Evolutionary conservation across 2,113 vertebrate genomes (phyloP).

Genomic region (Pomatostomus ruficeps): DNA sequence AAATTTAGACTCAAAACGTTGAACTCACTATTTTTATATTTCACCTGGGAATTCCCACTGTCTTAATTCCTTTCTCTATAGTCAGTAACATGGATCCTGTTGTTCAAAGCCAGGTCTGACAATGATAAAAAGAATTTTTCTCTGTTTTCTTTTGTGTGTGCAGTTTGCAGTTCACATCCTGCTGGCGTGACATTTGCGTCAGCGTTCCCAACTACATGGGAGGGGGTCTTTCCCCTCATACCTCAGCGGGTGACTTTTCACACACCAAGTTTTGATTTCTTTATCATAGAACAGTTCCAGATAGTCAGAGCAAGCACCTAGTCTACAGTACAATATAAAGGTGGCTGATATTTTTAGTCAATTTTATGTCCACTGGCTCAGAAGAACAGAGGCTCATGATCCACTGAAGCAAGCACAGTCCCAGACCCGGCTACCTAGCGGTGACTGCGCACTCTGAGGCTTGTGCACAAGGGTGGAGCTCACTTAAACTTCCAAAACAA

Average conservation of each 20-base stretch:
- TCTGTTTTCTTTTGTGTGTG: background rate
- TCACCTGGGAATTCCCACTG: background rate
- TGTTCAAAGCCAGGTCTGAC: background rate
- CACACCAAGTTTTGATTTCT: background rate
- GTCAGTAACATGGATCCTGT: background rate
- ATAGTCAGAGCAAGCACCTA: background rate
- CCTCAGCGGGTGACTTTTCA: background rate
- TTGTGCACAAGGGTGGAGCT: background rate
- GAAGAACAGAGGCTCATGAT: background rate
- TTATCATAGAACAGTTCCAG: background rate
- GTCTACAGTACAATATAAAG: background rate
- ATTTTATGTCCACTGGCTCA: background rate
- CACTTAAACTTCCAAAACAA: background rate
- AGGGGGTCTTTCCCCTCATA: background rate
- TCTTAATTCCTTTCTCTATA: background rate
- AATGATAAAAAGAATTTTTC: background rate
- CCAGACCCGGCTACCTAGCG: no score
- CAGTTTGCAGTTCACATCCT: background rate
- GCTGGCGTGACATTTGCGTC: rapidly evolving
- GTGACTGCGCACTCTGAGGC: background rate
- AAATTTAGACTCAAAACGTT: background rate
- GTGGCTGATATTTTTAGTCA: background rate
- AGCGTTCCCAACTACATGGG: background rate
- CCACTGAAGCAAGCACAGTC: background rate
- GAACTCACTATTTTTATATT: background rate